Evolutionary conservation across 2,113 vertebrate genomes (phyloP), one percentile per base, ranked within the genome.

Genomic region (Rhabdornis inornatus): DNA sequence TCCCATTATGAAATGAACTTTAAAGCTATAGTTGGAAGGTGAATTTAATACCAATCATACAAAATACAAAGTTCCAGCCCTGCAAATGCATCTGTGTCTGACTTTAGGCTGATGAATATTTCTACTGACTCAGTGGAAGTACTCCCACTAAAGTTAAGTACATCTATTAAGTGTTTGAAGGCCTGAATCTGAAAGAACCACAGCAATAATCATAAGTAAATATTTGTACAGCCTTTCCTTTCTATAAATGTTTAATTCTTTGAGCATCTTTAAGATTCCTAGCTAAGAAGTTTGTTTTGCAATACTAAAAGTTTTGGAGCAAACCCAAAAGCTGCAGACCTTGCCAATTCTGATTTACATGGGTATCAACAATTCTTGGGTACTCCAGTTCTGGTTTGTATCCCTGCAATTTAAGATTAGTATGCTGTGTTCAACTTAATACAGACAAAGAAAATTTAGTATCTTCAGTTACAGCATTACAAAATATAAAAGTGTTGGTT

Each of bases 171-270:
- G 85, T 93, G 90, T 89, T 96, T 91, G 83, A 82, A 90, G 68
- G 64, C 77, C 70, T 87, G 74, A 45, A 78, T 93, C 74, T 91
- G 70, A 95, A 96, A 96, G 87, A 75, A 95, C 78, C 96, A 95
- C 83, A 81, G 63, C 84, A 97, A 94, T 94, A 95, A 88, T 94
- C 89, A 60, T 91, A 83, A 89, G 95, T 94, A 98, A 97, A 98
- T 97, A 97, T 95, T 98, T 98, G 85, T 84, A 84, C 75, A 95
- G 89, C 85, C 83, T 95, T 95, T 85, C 39, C 89, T 96, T 96
- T 97, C 91, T 94, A 47, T 91, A 96, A 97, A 91, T 93, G 92
- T 97, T 98, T 96, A 95, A 79, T 94, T 96, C 71, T 63, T 80
- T 71, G 72, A 95, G 70, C 80, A 96, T 94, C 97, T 97, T 93